Evolutionary conservation across 2,797 vertebrate genomes (phyloP), one percentile per base, ranked within the genome.

Genomic region (Argyrosomus regius): DNA sequence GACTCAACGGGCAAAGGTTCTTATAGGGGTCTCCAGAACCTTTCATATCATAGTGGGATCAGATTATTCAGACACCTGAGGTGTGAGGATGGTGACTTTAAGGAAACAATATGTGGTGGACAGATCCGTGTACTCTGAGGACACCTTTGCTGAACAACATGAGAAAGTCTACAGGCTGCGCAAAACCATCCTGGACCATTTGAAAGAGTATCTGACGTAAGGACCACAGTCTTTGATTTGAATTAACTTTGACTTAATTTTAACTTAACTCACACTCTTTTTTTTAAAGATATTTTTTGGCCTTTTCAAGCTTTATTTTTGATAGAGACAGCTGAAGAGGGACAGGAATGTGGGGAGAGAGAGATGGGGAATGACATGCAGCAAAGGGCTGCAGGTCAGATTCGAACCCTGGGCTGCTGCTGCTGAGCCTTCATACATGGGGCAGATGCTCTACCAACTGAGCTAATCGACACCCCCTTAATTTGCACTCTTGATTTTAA

Each of bases 81-180:
- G 54, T 31, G 73, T 64, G n/a, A 89, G 9, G 93, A 95, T 96
- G 77, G 94, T 92, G 72, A 88, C 94, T 52, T 74, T 93, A 6
- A 95, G 95, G 22, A 96, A 92, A 77, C 95, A 92, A 35, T 97
- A 97, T 20, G 41, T 94, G 49, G 93, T 97, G 78, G 70, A 91
- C 83, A 94, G 97, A 79, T 90, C 91, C 0, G 90, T 96, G 24
- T 97, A 96, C 78, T 97, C 96, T 0, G 94, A 96, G 87, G 95
- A 95, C 68, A 74, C 81, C 12, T 97, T 98, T 49, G 82, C 81
- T 3, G 91, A 94, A 82, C 92, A 96, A 6, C 80, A 97, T 64
- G 83, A 94, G 86, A 97, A 94, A 81, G 73, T 94, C 74, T 5
- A 83, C 0, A 95, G 97, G 89, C 69, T 56, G 59, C 96, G 88